phyloP scores from a whole-genome alignment of 2,113 vertebrate species.

The Nesospiza acunhae region DNA sequence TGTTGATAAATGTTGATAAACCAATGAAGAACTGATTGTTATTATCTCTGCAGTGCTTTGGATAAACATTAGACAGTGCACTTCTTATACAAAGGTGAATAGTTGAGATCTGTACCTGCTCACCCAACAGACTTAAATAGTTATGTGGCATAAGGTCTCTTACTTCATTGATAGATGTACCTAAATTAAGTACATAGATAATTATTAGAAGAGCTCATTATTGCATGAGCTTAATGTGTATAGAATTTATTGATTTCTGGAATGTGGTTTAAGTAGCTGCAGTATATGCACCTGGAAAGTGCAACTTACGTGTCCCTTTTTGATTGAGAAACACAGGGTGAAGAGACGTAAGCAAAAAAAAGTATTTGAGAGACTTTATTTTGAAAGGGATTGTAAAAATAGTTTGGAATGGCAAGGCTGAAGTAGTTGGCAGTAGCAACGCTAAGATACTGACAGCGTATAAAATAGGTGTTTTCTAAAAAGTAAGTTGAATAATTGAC shows the following conservation, averaged over 20 bases:
- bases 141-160: not conserved
- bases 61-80: not conserved
- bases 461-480: not conserved
- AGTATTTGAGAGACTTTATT: not conserved
- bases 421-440: not conserved
- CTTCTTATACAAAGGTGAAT: not conserved
- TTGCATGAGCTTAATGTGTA: not conserved
- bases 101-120: not conserved
- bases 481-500: not conserved
- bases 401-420: not conserved
- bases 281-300: not conserved
- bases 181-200: not conserved
- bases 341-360: not conserved
- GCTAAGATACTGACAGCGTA: not conserved
- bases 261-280: not conserved
- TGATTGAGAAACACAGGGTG: not conserved
- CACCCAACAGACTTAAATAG: not conserved
- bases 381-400: not conserved
- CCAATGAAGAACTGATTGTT: not conserved
- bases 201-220: not conserved
- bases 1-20: not conserved
- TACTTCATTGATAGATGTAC: not conserved
- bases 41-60: not conserved
- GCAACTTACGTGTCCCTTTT: not conserved
- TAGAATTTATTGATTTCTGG: not conserved